Conservation (phyloP, 2,888 invertebrate genomes). For the Xanthorhoe designata region DNA sequence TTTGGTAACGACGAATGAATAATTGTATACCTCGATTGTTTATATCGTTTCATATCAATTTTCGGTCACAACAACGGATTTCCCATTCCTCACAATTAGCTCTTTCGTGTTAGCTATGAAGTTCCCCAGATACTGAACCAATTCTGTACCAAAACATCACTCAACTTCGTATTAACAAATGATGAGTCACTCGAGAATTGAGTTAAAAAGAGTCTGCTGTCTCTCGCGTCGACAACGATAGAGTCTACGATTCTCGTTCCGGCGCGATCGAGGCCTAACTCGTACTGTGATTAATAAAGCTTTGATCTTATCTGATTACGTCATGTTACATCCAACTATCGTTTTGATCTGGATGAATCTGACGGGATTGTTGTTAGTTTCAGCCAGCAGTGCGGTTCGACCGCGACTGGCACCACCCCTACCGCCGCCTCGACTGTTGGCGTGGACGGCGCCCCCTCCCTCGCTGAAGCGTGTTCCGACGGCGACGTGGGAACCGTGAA, state of each 20-base stretch:
- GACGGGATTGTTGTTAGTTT: conserved; percentile 34
- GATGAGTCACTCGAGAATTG: conserved; percentile 88
- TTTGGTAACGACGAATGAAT: conserved; percentile 14
- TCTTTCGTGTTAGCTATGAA: background rate
- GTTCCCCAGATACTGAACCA: background rate
- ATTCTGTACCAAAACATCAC: background rate
- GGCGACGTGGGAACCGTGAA: conserved; percentile 97
- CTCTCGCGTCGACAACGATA: conserved; percentile 64
- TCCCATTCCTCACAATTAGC: conserved; percentile 8
- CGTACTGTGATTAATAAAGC: conserved; percentile 76
- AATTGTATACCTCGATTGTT: conserved; percentile 20
- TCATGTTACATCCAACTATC: background rate
- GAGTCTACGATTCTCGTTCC: conserved; percentile 62
- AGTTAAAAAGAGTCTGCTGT: conserved; percentile 63
- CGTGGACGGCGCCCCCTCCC: conserved; percentile 87
- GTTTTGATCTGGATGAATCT: conserved; percentile 8
- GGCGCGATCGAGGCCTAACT: conserved; percentile 70
- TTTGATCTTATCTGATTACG: conserved; percentile 83
- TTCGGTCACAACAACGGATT: conserved; percentile 17
- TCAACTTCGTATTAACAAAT: conserved; percentile 47
- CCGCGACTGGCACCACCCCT: conserved; percentile 73
- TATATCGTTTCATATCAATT: conserved; percentile 16
- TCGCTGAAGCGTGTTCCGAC: conserved; percentile 97
- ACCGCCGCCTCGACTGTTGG: conserved; percentile 82
- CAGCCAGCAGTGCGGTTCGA: conserved; percentile 79